Conservation (phyloP, 2,113 vertebrate species). For the Ancistrus triradiatus region DNA sequence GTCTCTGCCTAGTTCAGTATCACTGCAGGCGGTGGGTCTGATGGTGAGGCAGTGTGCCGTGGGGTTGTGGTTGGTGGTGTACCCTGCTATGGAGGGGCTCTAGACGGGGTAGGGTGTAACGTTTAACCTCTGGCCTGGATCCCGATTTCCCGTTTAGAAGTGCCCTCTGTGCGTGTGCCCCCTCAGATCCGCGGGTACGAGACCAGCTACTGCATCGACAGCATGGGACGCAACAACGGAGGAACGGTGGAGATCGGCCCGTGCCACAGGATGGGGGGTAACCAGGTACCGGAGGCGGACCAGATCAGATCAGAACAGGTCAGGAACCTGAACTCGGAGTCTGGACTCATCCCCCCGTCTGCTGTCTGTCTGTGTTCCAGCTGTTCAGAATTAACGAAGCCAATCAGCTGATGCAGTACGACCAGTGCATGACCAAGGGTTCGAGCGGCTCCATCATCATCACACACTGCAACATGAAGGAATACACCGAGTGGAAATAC, state of each 20-base stretch:
- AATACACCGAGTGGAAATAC: conserved; percentile 90
- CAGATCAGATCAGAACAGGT: too few relatives aligned
- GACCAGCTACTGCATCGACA: conserved; percentile 91
- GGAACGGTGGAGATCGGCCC: conserved; percentile 88
- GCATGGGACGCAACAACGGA: conserved; percentile 94
- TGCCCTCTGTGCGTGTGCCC: too few relatives aligned
- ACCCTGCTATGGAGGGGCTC: too few relatives aligned
- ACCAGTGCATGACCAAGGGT: conserved; percentile 89
- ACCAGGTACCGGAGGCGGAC: conserved; percentile 79
- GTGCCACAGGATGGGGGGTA: conserved; percentile 96
- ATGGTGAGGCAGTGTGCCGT: too few relatives aligned
- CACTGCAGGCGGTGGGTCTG: too few relatives aligned
- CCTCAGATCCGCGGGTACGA: conserved; percentile 86
- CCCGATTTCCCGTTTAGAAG: too few relatives aligned
- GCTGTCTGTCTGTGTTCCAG: conserved; percentile 62
- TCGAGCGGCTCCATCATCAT: conserved; percentile 80
- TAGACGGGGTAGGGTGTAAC: too few relatives aligned
- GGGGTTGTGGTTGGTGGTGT: too few relatives aligned
- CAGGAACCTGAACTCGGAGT: too few relatives aligned
- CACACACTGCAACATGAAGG: conserved; percentile 87
- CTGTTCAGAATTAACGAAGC: conserved; percentile 96
- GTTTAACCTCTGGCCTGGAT: too few relatives aligned
- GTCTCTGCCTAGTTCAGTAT: too few relatives aligned
- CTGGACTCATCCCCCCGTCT: too few relatives aligned
- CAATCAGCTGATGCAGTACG: conserved; percentile 96